Evolutionary conservation across 2,113 vertebrate genomes (phyloP).

Genomic region (Limnothrissa miodon): DNA sequence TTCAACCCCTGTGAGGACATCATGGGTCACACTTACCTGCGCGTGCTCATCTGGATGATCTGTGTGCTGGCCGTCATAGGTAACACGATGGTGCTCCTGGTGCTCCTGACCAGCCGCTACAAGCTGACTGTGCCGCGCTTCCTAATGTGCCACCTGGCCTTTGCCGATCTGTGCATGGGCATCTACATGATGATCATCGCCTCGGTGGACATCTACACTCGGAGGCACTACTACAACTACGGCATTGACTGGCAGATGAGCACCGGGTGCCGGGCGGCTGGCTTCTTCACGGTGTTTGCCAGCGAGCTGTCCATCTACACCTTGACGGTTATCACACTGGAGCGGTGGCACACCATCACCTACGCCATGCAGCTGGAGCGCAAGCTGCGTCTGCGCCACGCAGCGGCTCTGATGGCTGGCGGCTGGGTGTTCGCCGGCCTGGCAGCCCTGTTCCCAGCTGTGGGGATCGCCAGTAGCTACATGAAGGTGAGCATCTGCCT

Average conservation of each 20-base stretch:
- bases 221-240: constrained; percentile 86
- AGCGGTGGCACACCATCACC: constrained; percentile 97
- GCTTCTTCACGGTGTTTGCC: constrained; percentile 93
- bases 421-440: constrained; percentile 88
- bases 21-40: constrained; percentile 79
- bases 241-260: constrained; percentile 95
- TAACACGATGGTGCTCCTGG: constrained; percentile 80
- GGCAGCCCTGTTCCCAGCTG: constrained; percentile 80
- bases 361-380: constrained; percentile 88
- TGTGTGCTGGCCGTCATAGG: constrained; percentile 85
- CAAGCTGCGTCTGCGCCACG: constrained; percentile 83
- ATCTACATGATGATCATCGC: constrained; percentile 91
- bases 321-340: constrained; percentile 86
- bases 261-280: constrained; percentile 81
- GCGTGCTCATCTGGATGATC: constrained; percentile 92
- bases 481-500: constrained; percentile 95
- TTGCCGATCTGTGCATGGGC: constrained; percentile 95
- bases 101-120: constrained; percentile 81
- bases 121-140: constrained; percentile 94
- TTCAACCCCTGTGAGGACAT: constrained; percentile 98
- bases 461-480: constrained; percentile 91
- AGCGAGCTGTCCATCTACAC: constrained; percentile 95
- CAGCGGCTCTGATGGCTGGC: constrained; percentile 76
- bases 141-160: constrained; percentile 96
- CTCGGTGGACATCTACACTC: constrained; percentile 82